Evolutionary conservation across 2,888 invertebrate genomes (phyloP).

Genomic region (Prosapia bicincta): DNA sequence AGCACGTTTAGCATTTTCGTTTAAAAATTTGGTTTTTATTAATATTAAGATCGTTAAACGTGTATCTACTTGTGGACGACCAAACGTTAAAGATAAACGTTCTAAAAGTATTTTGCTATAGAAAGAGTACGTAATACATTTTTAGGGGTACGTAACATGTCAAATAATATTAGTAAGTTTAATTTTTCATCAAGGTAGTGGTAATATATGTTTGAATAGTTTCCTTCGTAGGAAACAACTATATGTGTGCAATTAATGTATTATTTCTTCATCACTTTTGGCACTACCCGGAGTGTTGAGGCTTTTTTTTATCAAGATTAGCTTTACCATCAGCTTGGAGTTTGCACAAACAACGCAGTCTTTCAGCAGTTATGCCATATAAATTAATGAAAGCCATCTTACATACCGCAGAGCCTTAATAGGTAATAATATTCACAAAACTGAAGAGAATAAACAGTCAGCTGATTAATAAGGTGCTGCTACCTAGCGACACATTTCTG

Average conservation of each 20-base stretch:
- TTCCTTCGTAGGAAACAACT: background rate
- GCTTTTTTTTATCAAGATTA: background rate
- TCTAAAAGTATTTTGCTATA: background rate
- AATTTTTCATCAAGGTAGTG: background rate
- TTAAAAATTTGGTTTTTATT: too few species aligned
- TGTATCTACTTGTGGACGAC: slow-evolving; percentile 8
- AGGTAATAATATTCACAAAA: too few species aligned
- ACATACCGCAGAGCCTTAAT: too few species aligned
- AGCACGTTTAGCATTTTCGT: too few species aligned
- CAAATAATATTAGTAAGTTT: background rate
- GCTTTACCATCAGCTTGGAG: background rate
- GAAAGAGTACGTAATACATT: background rate
- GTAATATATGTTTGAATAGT: background rate
- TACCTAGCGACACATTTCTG: too few species aligned
- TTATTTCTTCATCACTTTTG: background rate
- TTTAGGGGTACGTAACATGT: slow-evolving; percentile 1
- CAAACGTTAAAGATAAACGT: slow-evolving; percentile 1
- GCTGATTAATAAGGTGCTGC: too few species aligned
- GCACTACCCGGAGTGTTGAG: background rate
- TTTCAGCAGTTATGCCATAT: background rate
- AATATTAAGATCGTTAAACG: too few species aligned
- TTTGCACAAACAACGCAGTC: background rate
- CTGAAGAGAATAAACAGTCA: too few species aligned
- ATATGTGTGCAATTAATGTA: slow-evolving; percentile 1
- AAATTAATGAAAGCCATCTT: background rate